phyloP scores from a whole-genome alignment of 2,888 invertebrate species.

The Anaspis maculata region DNA sequence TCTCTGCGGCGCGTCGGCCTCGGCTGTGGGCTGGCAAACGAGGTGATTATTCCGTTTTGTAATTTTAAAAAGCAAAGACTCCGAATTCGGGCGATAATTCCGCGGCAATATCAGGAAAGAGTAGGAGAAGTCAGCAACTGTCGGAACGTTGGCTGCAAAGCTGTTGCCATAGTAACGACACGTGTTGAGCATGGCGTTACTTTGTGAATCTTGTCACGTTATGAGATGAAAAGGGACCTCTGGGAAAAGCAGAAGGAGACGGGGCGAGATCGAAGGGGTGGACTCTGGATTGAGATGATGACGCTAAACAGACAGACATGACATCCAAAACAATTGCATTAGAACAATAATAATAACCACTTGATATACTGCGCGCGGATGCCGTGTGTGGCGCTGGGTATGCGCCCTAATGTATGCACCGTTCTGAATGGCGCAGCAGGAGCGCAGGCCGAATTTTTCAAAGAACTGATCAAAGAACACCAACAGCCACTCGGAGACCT shows the following conservation, averaged over 20 bases:
- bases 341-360: conserved; percentile 14
- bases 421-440: too few species aligned
- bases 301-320: conserved; percentile 24
- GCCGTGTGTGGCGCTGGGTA: too few species aligned
- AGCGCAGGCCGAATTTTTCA: too few species aligned
- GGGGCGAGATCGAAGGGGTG: conserved; percentile 25
- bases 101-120: conserved; percentile 33
- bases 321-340: conserved; percentile 23
- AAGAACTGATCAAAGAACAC: too few species aligned
- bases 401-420: too few species aligned
- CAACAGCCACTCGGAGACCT: too few species aligned
- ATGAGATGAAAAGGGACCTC: conserved; percentile 42
- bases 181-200: conserved; percentile 43
- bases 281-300: conserved; percentile 28
- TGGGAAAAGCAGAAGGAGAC: conserved; percentile 34
- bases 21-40: too few species aligned
- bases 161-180: conserved; percentile 44
- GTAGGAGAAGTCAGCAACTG: conserved; percentile 35
- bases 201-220: conserved; percentile 45
- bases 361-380: too few species aligned
- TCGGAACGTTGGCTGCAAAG: conserved; percentile 35
- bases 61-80: too few species aligned
- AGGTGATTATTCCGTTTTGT: too few species aligned
- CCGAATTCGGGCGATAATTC: conserved; percentile 35
- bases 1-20: too few species aligned